Conservation (phyloP, 2,797 vertebrate genomes). For the Remorina albescens region DNA sequence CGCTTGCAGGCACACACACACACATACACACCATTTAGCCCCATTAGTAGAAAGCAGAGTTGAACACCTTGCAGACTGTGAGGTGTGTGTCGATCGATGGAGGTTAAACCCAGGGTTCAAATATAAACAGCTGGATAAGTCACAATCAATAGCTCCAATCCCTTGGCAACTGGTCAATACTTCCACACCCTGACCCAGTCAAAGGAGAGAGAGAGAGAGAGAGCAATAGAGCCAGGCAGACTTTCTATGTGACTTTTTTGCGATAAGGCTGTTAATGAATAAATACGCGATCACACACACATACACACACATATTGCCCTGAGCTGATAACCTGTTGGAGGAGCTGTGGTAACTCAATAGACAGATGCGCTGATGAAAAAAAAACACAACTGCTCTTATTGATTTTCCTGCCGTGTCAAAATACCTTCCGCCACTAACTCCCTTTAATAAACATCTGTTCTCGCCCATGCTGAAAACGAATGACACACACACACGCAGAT, state of each 20-base stretch:
- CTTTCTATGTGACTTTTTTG: conserved; percentile 42
- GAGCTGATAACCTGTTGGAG: conserved; percentile 79
- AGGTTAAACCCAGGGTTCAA: conserved; percentile 88
- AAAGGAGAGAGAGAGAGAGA: conserved; percentile 39
- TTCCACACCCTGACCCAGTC: conserved; percentile 75
- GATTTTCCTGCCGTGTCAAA: conserved; percentile 74
- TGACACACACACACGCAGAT: neutral
- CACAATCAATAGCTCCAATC: conserved; percentile 85
- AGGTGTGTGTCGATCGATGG: conserved; percentile 84
- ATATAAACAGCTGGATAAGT: conserved; percentile 89
- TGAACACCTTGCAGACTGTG: conserved; percentile 82
- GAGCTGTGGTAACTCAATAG: conserved; percentile 74
- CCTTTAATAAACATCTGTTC: conserved; percentile 59
- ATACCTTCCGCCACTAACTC: conserved; percentile 67
- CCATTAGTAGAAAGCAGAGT: conserved; percentile 82
- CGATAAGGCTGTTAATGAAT: conserved; percentile 81
- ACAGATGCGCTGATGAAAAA: conserved; percentile 63
- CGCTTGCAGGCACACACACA: neutral
- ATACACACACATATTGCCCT: conserved; percentile 50
- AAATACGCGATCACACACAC: conserved; percentile 34
- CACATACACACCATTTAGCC: conserved; percentile 68
- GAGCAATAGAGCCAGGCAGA: conserved; percentile 10
- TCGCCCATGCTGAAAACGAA: neutral
- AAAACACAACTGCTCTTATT: conserved; percentile 74
- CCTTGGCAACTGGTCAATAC: conserved; percentile 87